Conservation (phyloP, 2,888 invertebrate genomes). For the Callinectes sapidus region DNA sequence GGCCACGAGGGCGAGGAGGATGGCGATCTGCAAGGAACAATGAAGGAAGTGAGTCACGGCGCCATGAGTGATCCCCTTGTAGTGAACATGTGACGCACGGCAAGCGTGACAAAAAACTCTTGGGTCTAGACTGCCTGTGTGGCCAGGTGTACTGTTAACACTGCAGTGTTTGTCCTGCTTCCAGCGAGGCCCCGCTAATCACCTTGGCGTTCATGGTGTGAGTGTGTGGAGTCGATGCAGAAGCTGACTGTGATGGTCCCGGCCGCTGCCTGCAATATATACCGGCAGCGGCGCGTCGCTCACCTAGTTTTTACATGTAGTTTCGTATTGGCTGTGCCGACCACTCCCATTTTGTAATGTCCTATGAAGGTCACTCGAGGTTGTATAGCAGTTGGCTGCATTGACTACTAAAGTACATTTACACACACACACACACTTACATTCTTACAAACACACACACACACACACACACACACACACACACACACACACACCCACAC, state of each 20-base stretch:
- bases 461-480: not conserved
- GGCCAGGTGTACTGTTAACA: not conserved
- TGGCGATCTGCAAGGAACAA: slow-evolving; percentile 28
- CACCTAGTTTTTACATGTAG: not conserved
- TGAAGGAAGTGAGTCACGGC: slow-evolving; percentile 5
- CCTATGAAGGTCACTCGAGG: not conserved
- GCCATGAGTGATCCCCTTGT: not conserved
- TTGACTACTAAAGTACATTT: not conserved
- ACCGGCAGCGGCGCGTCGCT: not conserved
- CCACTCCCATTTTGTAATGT: not conserved
- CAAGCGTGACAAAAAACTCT: not conserved
- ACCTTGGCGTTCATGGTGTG: slow-evolving; percentile 29
- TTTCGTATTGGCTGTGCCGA: not conserved
- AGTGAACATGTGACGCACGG: not conserved
- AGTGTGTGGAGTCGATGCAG: not conserved
- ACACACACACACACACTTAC: slow-evolving; percentile 20
- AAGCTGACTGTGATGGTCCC: slow-evolving; percentile 6
- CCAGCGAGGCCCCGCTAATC: not conserved
- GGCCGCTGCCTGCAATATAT: slow-evolving; percentile 7
- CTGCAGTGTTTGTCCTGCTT: not conserved
- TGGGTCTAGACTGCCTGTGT: not conserved
- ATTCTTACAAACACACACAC: not conserved
- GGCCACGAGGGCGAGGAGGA: slow-evolving; percentile 37
- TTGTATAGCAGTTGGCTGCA: not conserved
- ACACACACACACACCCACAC: slow-evolving; percentile 16